Percentiles rank a stretch among this genome's conserved stretches.
phyloP scores from a whole-genome alignment of 1,140 invertebrate genomes.

The Cyrtorhinus lividipennis region DNA sequence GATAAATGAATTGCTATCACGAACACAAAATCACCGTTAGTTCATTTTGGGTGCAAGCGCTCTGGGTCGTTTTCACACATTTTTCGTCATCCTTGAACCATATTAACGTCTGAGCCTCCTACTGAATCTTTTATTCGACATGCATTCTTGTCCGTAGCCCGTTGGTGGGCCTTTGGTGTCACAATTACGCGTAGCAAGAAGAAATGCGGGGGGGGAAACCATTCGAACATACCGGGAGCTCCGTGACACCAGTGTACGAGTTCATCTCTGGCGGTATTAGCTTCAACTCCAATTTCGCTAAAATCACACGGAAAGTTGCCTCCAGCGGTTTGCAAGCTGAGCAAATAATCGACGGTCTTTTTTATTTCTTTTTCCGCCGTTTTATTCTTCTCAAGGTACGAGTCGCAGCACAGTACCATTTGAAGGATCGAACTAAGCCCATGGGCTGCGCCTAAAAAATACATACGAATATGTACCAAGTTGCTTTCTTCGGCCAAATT shows the following conservation, averaged over 20 bases:
- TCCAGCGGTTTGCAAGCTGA: constrained; percentile 43
- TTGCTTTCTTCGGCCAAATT: constrained; percentile 9
- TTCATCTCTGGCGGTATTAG: constrained; percentile 34
- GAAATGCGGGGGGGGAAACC: too few species aligned
- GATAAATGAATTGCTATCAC: too few species aligned
- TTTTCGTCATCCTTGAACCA: too few species aligned
- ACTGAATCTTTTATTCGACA: too few species aligned
- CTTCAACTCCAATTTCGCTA: constrained; percentile 43
- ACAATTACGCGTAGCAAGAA: too few species aligned
- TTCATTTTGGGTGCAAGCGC: too few species aligned
- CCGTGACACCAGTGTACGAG: constrained; percentile 83
- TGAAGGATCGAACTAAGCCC: constrained; percentile 50
- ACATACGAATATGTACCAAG: too few species aligned
- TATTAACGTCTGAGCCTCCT: too few species aligned
- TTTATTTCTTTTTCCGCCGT: constrained; percentile 38
- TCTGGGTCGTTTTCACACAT: too few species aligned
- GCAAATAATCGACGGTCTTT: constrained; percentile 41
- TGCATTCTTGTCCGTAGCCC: too few species aligned
- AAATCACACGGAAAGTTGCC: constrained; percentile 66
- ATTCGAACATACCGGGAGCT: constrained; percentile 46
- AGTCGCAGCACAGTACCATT: constrained; percentile 45
- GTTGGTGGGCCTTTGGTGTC: too few species aligned
- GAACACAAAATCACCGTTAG: too few species aligned
- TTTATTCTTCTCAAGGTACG: constrained; percentile 40
- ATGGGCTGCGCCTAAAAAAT: constrained; percentile 69